Evolutionary conservation across 1,140 invertebrate species (phyloP), one percentile per base, ranked within the genome.

Genomic region (Leguminivora glycinivorella): DNA sequence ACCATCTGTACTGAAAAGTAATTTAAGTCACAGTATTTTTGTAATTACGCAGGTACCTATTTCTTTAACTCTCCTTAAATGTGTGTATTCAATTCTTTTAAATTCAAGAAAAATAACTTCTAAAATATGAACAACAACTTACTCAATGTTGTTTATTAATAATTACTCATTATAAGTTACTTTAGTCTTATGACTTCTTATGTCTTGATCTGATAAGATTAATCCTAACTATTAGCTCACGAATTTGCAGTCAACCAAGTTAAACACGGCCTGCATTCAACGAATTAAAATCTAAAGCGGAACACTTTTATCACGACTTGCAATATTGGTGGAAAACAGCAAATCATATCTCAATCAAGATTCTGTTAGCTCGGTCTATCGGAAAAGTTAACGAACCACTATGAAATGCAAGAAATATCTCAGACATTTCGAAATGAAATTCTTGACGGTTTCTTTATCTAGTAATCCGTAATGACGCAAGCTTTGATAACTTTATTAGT

Each of bases 141-240:
- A n/a, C n/a, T n/a, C n/a, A n/a, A n/a, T n/a, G n/a, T n/a, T n/a
- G n/a, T n/a, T n/a, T n/a, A n/a, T n/a, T n/a, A n/a, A n/a, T n/a
- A n/a, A n/a, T n/a, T n/a, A n/a, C n/a, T n/a, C n/a, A n/a, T n/a
- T 31, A 29, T n/a, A 4, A 60, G 58, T 63, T 63, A n/a, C 4
- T 43, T 43, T n/a, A 43, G n/a, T 68, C 22, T 38, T 34, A 38
- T n/a, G n/a, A n/a, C n/a, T n/a, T n/a, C 17, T 75, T 78, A 77
- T 75, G 69, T 75, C 75, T 81, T 75, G 74, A 76, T 77, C 77
- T 68, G 67, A 71, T 71, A 71, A 76, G 71, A 72, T 74, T 75
- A 76, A 84, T 85, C 82, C 84, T 68, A 77, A 77, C 82, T 79
- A 74, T 43, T 68, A 79, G 74, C 76, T 82, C 83, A 85, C 80